Percentiles rank a stretch among this genome's conserved stretches.
These are phyloP conservation scores for Stenopsyche tienmushanensis DNA, from an alignment of 1,140 invertebrate species.

Conservation along the genomic window DNA sequence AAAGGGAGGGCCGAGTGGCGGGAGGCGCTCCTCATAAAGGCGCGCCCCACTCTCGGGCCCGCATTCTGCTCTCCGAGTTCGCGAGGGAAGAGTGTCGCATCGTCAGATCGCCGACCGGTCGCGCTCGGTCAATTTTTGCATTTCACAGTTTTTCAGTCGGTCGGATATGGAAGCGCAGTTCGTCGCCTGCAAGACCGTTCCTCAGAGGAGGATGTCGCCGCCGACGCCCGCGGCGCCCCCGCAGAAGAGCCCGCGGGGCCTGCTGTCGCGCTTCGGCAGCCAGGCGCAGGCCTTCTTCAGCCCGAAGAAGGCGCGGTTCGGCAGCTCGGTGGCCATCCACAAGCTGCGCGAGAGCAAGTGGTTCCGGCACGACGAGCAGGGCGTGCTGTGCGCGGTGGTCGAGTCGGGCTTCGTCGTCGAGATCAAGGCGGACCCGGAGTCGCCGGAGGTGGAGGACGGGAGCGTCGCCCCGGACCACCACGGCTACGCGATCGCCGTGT, in stretches of 20 bases:
- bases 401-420: constrained; percentile 69
- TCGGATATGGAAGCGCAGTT: constrained; percentile 55
- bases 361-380: constrained; percentile 65
- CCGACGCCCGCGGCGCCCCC: constrained; percentile 42
- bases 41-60: background rate
- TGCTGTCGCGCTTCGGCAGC: constrained; percentile 56
- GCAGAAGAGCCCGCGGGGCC: constrained; percentile 38
- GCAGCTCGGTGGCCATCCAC: constrained; percentile 65
- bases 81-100: background rate
- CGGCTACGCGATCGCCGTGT: constrained; percentile 63
- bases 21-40: background rate
- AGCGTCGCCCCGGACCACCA: constrained; percentile 52
- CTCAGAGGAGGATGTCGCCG: constrained; percentile 43
- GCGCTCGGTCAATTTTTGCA: background rate
- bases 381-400: constrained; percentile 65
- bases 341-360: constrained; percentile 68
- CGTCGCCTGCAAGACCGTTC: constrained; percentile 56
- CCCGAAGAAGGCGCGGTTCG: constrained; percentile 57
- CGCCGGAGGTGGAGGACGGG: constrained; percentile 48
- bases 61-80: background rate
- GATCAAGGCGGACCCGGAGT: constrained; percentile 55
- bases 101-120: background rate
- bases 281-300: constrained; percentile 56
- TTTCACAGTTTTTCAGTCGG: background rate
- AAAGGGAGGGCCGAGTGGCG: background rate